Conservation (phyloP, 2,888 invertebrate genomes). For the Tetranychus piercei region DNA sequence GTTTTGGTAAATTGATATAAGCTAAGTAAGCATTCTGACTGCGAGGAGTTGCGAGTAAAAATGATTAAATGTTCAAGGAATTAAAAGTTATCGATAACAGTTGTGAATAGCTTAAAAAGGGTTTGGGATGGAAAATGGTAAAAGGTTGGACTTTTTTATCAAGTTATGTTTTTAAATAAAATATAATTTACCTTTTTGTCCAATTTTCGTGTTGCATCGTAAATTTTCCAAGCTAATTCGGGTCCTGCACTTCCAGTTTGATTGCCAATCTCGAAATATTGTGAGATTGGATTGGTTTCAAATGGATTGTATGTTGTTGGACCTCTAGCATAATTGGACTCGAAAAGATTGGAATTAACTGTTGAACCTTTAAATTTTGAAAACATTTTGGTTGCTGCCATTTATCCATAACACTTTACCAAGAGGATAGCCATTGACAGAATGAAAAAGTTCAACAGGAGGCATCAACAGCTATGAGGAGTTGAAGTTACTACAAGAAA, state of each 20-base stretch:
- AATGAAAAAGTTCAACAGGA: background rate
- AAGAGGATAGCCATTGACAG: background rate
- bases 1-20: too few species aligned
- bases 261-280: constrained; percentile 67
- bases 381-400: constrained; percentile 23
- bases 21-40: too few species aligned
- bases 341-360: constrained; percentile 13
- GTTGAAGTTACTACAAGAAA: too few species aligned
- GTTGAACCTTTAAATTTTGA: constrained; percentile 26
- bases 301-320: constrained; percentile 26
- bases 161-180: background rate
- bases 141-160: too few species aligned
- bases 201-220: constrained; percentile 66
- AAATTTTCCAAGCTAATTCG: constrained; percentile 74
- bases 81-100: too few species aligned
- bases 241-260: constrained; percentile 63
- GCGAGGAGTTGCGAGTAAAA: too few species aligned
- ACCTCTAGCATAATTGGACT: constrained; percentile 16
- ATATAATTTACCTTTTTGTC: constrained; percentile 57
- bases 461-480: background rate
- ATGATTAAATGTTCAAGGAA: too few species aligned
- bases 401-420: background rate
- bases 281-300: constrained; percentile 50
- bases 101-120: too few species aligned
- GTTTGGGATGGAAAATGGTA: too few species aligned